Base-by-base conservation (phyloP, 1,140 invertebrate genomes). In the Sitophilus oryzae region DNA sequence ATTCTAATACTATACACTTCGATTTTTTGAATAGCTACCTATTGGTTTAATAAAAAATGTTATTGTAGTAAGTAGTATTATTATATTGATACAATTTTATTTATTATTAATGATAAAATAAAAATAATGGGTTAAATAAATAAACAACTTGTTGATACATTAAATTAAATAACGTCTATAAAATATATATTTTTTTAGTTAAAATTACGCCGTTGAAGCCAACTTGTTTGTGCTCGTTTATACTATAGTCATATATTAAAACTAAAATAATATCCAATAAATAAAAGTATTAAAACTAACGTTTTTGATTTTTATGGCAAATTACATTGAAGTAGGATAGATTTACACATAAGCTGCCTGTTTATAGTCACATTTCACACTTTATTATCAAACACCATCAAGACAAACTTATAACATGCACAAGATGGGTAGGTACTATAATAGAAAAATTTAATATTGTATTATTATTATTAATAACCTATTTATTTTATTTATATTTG, bases 1-100 rank as follows among this genome's bases (percentile, higher is more conserved):
- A 65, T 57, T 63, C 61, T 63, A 65, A 61, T 65, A 65, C 59
- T 65, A 63, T 65, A 65, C 63, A 65, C 30, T 65, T 63, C 52
- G 43, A 60, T 52, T 44, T n/a, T n/a, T 58, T 55, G 49, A 65
- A 63, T 59, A 63, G 49, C 62, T 63, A 63, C 59, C n/a, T 52
- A 60, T 62, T 51, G 43, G 56, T 65, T 61, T 65, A 63, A 56
- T 65, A 65, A 65, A 65, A 65, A 65, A 65, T 59, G 63, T 65
- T 65, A 64, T 64, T 64, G 55, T 59, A 60, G 42, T 57, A 60
- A 60, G 38, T 48, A 57, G 49, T 61, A 56, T 38, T 59, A 52
- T 59, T 59, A 56, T 19, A 23, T 56, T 60, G 45, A 59, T 56
- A 62, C 49, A 56, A 34, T 55, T 52, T 10, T 43, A 18, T 58